phyloP scores from a whole-genome alignment of 2,888 invertebrate genomes.

The Eristalis arbustorum region DNA sequence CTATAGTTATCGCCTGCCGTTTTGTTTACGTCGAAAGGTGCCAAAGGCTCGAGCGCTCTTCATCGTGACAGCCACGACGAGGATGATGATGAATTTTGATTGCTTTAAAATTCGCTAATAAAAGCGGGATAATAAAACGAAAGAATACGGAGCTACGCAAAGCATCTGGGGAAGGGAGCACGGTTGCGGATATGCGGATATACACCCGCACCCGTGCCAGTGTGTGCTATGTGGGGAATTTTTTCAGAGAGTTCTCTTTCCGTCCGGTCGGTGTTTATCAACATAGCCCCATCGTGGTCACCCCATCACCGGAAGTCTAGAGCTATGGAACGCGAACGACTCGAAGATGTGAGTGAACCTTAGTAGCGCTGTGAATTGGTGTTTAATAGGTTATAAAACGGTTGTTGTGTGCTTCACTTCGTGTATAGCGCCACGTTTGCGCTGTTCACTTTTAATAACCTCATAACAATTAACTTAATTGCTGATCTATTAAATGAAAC shows the following conservation, averaged over 20 bases:
- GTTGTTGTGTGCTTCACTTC: constrained; percentile 23
- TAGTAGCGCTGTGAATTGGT: constrained; percentile 34
- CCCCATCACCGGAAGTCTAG: constrained; percentile 44
- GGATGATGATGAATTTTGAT: constrained; percentile 67
- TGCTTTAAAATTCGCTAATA: constrained; percentile 66
- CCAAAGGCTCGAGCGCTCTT: constrained; percentile 4
- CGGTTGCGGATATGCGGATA: constrained; percentile 11
- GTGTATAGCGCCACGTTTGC: neutral
- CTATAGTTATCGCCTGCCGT: constrained; percentile 56
- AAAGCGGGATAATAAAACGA: constrained; percentile 58
- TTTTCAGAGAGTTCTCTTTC: neutral
- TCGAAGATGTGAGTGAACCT: constrained; percentile 16
- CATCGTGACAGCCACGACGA: neutral
- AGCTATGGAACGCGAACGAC: neutral
- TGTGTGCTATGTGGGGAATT: neutral
- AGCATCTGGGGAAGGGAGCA: constrained; percentile 24
- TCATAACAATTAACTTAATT: constrained; percentile 53
- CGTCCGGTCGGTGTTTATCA: constrained; percentile 8
- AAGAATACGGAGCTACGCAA: neutral
- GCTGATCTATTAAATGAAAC: constrained; percentile 52
- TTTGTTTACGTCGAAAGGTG: constrained; percentile 37
- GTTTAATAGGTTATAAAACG: constrained; percentile 55
- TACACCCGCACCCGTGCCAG: neutral
- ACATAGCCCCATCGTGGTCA: constrained; percentile 15
- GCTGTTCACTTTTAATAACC: constrained; percentile 39